Evolutionary conservation across 2,113 vertebrate species (phyloP).

Genomic region (Hepsetus odoe): DNA sequence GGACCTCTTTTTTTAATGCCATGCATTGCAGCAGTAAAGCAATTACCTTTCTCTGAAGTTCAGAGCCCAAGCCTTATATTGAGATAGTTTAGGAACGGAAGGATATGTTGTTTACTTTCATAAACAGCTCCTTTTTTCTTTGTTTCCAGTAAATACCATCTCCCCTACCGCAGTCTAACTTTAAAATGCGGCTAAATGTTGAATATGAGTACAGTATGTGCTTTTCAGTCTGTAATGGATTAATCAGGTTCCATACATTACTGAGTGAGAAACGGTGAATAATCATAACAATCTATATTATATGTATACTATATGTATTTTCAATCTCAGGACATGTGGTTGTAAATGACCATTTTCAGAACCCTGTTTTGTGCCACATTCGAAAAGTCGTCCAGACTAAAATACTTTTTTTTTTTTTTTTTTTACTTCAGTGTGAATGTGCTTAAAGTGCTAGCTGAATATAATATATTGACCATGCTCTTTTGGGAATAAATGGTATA

Average conservation of each 20-base stretch:
- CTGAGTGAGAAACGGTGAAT: not conserved
- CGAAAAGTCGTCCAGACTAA: no score
- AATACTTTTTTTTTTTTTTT: no score
- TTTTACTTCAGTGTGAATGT: no score
- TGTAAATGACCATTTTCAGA: not conserved
- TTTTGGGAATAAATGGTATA: no score
- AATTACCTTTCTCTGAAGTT: constrained; percentile 46
- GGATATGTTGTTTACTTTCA: constrained; percentile 39
- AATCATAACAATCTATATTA: not conserved
- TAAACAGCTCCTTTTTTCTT: constrained; percentile 35
- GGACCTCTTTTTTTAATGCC: constrained; percentile 43
- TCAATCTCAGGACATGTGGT: no score
- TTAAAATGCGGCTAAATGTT: constrained; percentile 21
- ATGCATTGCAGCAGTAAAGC: constrained; percentile 20
- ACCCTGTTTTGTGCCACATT: no score
- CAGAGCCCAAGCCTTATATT: constrained; percentile 40
- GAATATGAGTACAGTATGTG: constrained; percentile 10
- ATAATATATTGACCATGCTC: no score
- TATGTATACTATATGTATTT: not conserved
- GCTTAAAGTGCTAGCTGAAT: no score
- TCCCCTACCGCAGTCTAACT: not conserved
- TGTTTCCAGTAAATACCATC: constrained; percentile 40
- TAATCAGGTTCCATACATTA: constrained; percentile 18
- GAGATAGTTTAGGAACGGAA: constrained; percentile 30
- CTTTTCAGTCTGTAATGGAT: not conserved